A percentile compares a stretch with the other conserved stretches of the same genome.
Evolutionary conservation across 2,113 vertebrate species (phyloP).

Genomic region (Microtus pennsylvanicus): DNA sequence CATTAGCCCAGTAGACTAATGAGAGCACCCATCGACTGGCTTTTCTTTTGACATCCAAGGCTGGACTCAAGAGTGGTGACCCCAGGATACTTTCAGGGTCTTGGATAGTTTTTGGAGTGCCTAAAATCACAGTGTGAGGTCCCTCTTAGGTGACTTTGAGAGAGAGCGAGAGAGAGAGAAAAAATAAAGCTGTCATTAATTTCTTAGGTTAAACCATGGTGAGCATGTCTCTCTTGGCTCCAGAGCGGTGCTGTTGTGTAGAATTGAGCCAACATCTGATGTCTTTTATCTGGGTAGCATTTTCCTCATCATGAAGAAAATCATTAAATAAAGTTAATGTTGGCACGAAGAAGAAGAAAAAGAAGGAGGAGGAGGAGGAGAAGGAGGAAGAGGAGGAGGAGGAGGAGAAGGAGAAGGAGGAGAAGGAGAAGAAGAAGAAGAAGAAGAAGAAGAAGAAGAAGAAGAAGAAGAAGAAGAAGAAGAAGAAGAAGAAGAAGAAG

Average conservation of each 20-base stretch:
- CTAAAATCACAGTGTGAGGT: background rate
- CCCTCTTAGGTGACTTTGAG: background rate
- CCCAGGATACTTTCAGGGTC: background rate
- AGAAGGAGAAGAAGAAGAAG: too few relatives aligned
- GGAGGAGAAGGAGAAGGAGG: rapidly evolving
- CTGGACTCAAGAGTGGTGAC: background rate
- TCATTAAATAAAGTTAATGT: background rate
- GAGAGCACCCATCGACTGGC: background rate
- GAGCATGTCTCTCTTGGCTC: background rate
- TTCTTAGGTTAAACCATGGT: background rate
- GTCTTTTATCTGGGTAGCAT: background rate
- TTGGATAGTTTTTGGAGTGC: background rate
- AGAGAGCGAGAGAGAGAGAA: too few relatives aligned
- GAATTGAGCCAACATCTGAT: background rate
- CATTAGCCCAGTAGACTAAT: background rate
- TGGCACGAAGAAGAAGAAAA: too few relatives aligned
- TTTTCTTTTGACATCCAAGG: background rate
- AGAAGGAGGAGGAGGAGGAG: too few relatives aligned
- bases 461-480: too few relatives aligned
- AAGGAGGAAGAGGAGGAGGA: too few relatives aligned
- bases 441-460: too few relatives aligned
- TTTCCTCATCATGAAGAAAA: background rate
- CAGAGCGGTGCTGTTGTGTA: background rate
- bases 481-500: too few relatives aligned
- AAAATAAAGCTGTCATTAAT: background rate